A percentile compares a stretch with the other conserved stretches of the same genome.
These are phyloP conservation scores for Actinia equina DNA, from an alignment of 64 coral and sea anemone genomes.

Conservation along the genomic window DNA sequence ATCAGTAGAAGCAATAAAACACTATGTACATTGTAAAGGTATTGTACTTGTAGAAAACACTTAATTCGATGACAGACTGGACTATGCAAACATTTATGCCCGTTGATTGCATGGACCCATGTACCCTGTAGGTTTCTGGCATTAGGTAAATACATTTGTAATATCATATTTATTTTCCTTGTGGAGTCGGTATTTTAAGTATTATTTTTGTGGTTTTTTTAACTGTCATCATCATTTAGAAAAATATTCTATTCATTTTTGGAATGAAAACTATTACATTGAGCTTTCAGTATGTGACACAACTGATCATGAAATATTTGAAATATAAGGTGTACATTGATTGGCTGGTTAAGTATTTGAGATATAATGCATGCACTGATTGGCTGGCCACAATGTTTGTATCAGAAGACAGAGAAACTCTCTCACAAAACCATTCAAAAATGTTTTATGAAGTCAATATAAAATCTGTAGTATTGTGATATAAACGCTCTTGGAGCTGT, in stretches of 20 bases:
- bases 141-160: not conserved
- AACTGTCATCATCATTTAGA: constrained; percentile 1
- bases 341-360: no score
- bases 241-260: not conserved
- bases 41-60: not conserved
- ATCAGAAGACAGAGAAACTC: no score
- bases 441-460: no score
- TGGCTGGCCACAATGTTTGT: no score
- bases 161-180: not conserved
- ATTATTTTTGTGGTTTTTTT: not conserved
- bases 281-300: not conserved
- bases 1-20: not conserved
- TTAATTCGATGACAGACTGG: not conserved
- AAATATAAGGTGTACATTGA: no score
- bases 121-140: not conserved
- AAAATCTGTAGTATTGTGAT: no score
- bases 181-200: not conserved
- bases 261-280: not conserved
- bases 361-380: no score
- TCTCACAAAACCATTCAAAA: no score
- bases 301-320: no score
- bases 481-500: no score
- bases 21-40: not conserved
- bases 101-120: not conserved
- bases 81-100: not conserved